phyloP scores from a whole-genome alignment of 2,113 vertebrate species.

The Phyllopteryx taeniolatus region DNA sequence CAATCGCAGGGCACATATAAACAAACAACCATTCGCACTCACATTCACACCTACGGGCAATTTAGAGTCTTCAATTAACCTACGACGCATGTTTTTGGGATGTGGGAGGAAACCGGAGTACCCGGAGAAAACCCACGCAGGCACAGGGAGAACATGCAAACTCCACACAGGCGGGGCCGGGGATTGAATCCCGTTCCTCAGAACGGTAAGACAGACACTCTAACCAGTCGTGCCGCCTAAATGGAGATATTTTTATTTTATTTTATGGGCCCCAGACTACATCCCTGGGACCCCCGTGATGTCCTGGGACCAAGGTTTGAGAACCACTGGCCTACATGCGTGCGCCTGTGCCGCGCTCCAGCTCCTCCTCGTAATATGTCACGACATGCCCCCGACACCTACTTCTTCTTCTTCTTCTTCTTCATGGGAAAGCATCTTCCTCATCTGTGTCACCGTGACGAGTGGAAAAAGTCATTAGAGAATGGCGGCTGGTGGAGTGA shows the following conservation, averaged over 20 bases:
- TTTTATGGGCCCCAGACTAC: neutral
- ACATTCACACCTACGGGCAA: no score
- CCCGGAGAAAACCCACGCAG: no score
- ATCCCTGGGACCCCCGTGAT: neutral
- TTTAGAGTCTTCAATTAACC: no score
- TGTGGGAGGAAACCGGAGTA: no score
- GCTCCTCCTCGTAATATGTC: conserved; percentile 30
- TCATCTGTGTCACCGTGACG: conserved; percentile 50
- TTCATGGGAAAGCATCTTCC: neutral
- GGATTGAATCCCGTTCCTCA: no score
- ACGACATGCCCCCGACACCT: conserved; percentile 39
- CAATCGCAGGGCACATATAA: no score
- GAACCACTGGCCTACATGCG: neutral
- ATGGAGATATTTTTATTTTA: neutral
- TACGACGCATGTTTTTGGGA: no score
- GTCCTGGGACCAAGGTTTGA: neutral
- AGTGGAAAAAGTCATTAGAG: conserved; percentile 61
- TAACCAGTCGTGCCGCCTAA: neutral
- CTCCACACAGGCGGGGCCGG: no score
- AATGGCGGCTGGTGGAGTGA: conserved; percentile 37
- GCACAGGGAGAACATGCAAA: no score
- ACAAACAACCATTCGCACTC: no score
- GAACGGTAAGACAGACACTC: no score
- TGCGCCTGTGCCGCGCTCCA: neutral
- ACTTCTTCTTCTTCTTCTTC: conserved; percentile 17